A percentile compares a stretch with the other conserved stretches of the same genome.
Conservation (phyloP, 2,888 invertebrate species). For the Seira musarum region DNA sequence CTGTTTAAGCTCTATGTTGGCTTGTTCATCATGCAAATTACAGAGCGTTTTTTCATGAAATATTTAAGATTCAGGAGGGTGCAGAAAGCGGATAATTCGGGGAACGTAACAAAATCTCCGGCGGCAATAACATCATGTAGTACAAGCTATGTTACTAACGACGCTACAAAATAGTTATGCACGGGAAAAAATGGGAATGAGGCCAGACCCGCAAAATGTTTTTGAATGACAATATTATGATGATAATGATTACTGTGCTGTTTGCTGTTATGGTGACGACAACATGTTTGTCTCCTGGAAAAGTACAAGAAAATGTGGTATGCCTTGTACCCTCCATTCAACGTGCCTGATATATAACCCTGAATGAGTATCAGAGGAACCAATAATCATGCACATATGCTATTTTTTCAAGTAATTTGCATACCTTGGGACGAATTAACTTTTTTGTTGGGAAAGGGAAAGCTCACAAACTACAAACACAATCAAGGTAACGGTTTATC, state of each 20-base stretch:
- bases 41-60: no score
- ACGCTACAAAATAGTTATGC: not conserved
- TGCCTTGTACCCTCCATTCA: no score
- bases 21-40: no score
- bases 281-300: not conserved
- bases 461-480: not conserved
- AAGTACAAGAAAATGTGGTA: no score
- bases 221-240: not conserved
- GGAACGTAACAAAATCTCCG: not conserved
- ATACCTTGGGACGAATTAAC: conserved; percentile 38
- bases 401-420: conserved; percentile 28
- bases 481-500: no score
- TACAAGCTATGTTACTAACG: not conserved
- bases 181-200: not conserved
- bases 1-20: no score
- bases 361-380: conserved; percentile 30
- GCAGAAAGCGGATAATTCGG: no score
- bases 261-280: not conserved
- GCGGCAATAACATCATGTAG: not conserved
- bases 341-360: not conserved
- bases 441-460: conserved; percentile 27
- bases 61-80: no score
- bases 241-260: not conserved
- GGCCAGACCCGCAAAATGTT: not conserved
- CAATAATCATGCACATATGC: conserved; percentile 40